Evolutionary conservation across 2,113 vertebrate species (phyloP).

Genomic region (Chaetorhynchus papuensis): DNA sequence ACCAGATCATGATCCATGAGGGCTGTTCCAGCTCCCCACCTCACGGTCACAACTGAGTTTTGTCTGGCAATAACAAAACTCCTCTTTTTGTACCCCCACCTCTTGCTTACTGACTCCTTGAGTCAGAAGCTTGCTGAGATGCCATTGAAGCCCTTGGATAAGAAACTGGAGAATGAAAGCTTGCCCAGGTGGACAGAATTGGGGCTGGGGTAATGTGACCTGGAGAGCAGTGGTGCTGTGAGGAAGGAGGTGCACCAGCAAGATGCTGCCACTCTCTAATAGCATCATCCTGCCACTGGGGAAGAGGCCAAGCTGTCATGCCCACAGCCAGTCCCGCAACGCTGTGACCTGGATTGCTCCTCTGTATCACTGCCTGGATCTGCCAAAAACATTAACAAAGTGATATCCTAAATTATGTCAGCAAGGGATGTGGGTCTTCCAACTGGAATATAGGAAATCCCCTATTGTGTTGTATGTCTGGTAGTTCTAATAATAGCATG

Average conservation of each 20-base stretch:
- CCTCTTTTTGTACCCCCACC: neutral
- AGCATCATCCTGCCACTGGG: neutral
- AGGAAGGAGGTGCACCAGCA: neutral
- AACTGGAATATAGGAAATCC: neutral
- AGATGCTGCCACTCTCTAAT: neutral
- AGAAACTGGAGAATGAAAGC: neutral
- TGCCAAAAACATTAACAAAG: neutral
- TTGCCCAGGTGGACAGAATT: neutral
- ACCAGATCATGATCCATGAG: neutral
- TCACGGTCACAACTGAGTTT: fast-evolving
- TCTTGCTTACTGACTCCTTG: neutral
- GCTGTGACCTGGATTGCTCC: neutral
- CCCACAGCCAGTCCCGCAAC: neutral
- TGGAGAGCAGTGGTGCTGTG: neutral
- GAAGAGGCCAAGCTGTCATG: neutral
- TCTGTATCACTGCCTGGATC: neutral
- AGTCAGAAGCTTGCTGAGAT: neutral
- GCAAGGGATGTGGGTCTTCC: neutral
- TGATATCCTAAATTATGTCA: neutral
- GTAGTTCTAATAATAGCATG: neutral
- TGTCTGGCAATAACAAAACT: neutral
- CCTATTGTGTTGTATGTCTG: neutral
- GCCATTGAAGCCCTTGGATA: neutral
- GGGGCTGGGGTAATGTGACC: neutral
- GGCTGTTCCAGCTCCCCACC: neutral